Conservation (phyloP, 2,113 vertebrate species). For the Oostethus manadensis region DNA sequence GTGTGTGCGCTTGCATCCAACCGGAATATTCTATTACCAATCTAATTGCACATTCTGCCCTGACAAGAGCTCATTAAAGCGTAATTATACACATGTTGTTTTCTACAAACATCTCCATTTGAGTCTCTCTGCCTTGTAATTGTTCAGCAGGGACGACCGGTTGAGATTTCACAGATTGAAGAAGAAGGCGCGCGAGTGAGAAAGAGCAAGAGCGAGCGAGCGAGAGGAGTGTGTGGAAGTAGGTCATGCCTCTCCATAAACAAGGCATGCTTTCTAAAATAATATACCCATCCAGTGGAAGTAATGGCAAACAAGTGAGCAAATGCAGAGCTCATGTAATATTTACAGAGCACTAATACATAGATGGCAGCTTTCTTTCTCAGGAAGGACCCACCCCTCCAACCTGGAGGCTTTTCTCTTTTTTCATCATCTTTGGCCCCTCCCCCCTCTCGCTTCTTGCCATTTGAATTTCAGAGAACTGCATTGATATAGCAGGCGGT, state of each 20-base stretch:
- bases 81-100: conserved; percentile 99
- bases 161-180: conserved; percentile 72
- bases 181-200: conserved; percentile 47
- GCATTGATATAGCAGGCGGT: conserved; percentile 53
- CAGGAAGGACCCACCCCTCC: conserved; percentile 21
- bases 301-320: conserved; percentile 71
- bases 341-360: conserved; percentile 80
- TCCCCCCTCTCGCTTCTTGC: conserved; percentile 15
- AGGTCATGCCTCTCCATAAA: conserved; percentile 77
- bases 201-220: conserved; percentile 35
- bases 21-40: conserved; percentile 86
- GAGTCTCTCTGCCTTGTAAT: conserved; percentile 88
- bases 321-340: conserved; percentile 79
- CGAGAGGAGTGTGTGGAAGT: conserved; percentile 70
- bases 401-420: conserved; percentile 53
- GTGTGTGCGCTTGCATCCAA: conserved; percentile 42
- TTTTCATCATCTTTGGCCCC: conserved; percentile 39
- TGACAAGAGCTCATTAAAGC: conserved; percentile 99
- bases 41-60: conserved; percentile 99
- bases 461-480: conserved; percentile 76
- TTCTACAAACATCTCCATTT: conserved; percentile 99
- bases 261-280: conserved; percentile 77
- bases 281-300: conserved; percentile 75
- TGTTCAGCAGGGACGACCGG: conserved; percentile 82
- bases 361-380: conserved; percentile 71